These are phyloP conservation scores for Procavia capensis DNA, from an alignment of 2,113 vertebrate genomes.

Conservation along the genomic window DNA sequence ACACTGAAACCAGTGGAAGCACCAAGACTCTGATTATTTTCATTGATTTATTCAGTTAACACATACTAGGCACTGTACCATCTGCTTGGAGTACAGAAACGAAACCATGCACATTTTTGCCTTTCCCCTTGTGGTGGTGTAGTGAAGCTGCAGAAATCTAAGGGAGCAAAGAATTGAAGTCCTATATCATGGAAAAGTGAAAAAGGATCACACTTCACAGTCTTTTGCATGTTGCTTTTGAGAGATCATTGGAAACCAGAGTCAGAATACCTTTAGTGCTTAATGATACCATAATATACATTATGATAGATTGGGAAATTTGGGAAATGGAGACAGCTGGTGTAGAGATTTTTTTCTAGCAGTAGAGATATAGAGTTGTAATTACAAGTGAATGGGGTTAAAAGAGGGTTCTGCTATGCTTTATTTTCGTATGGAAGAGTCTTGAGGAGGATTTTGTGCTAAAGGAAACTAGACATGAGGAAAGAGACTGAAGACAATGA, in stretches of 20 bases:
- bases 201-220: neutral
- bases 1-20: neutral
- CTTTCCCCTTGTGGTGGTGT: too few relatives aligned
- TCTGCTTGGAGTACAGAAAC: neutral
- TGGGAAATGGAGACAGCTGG: neutral
- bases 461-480: neutral
- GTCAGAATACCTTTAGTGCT: neutral
- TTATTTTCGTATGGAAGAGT: neutral
- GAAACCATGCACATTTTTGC: neutral
- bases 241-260: neutral
- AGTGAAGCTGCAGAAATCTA: neutral
- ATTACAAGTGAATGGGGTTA: neutral
- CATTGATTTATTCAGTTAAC: neutral
- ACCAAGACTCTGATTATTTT: neutral
- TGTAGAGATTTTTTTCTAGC: neutral
- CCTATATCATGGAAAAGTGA: too few relatives aligned
- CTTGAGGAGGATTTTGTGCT: neutral
- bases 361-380: neutral
- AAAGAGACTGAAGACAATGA: neutral
- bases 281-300: neutral
- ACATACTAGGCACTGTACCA: neutral
- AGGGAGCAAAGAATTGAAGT: neutral
- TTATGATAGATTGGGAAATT: neutral
- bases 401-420: too few relatives aligned
- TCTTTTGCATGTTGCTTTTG: neutral